Evolutionary conservation across 1,140 invertebrate genomes (phyloP), one percentile per base, ranked within the genome.

Genomic region (Papilio xuthus): DNA sequence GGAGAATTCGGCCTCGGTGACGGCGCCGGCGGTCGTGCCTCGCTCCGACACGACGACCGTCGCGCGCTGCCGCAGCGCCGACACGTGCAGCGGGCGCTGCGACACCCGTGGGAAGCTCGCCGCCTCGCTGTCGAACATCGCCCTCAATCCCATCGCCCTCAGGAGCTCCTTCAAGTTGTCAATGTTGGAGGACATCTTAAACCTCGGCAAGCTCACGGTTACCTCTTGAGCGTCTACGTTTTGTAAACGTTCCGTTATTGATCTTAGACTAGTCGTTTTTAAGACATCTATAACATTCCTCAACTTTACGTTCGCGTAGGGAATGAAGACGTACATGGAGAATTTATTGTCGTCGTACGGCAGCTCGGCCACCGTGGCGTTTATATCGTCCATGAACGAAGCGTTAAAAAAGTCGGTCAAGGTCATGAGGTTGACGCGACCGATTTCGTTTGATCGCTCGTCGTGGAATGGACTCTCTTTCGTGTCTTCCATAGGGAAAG

Each of bases 31-130:
- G 69, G 95, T 93, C 9, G 95, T 96, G 8, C 97, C 97, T 83
- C 96, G 94, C 87, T 97, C 97, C 72, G 96, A 96, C 1, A 97
- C 95, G 82, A 96, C 95, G 79, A 97, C 96, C 83, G 95, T 95
- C 7, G 96, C 95, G 86, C 96, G 96, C 84, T 97, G 97, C 20
- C 97, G 84, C 8, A 91, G 91, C 88, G 84, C 93, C 81, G 83
- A 96, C 87, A 94, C 89, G 89, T 82, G 95, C 75, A 95, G 41
- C 26, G 86, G 82, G 77, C 94, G 82, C 8, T 94, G 85, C 12
- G 95, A 90, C 23, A 97, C 95, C 20, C 94, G 93, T 18, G 95
- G 91, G 44, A 97, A 94, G 79, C 96, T 94, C 0, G 96, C 96
- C 42, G 78, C 86, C 0, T 81, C 26, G 15, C 78, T 71, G 32